phyloP scores from a whole-genome alignment of 2,888 invertebrate species.

The Ennomos fuscantarius region DNA sequence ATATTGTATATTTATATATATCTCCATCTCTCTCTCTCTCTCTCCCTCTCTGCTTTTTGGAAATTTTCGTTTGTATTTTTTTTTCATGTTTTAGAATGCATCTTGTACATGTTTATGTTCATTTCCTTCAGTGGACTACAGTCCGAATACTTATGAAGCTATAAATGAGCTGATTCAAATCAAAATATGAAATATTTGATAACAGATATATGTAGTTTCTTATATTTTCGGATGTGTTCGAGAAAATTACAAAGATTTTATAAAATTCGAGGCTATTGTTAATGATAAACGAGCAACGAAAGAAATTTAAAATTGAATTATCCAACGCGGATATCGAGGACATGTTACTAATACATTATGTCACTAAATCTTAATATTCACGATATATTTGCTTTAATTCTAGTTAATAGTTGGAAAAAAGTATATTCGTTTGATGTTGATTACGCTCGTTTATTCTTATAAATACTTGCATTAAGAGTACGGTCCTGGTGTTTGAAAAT shows the following conservation, averaged over 20 bases:
- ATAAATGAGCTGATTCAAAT: conserved; percentile 4
- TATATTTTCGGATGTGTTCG: conserved; percentile 1
- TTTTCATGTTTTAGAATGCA: not conserved
- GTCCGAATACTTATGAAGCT: not conserved
- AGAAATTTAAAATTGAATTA: conserved; percentile 72
- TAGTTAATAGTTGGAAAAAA: conserved; percentile 71
- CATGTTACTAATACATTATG: conserved; percentile 39
- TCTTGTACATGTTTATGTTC: not conserved
- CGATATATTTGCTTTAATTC: conserved; percentile 73
- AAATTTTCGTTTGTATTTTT: not conserved
- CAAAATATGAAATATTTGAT: conserved; percentile 4
- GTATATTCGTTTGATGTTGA: conserved; percentile 74
- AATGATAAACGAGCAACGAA: conserved; percentile 74
- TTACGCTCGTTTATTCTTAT: conserved; percentile 67
- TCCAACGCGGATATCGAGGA: conserved; percentile 69
- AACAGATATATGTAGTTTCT: conserved; percentile 7
- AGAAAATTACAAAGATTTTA: not conserved
- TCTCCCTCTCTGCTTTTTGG: no score
- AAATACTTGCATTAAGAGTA: not conserved
- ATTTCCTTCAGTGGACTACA: not conserved
- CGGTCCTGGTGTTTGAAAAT: no score
- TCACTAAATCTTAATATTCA: conserved; percentile 68
- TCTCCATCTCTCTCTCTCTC: no score
- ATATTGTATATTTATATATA: no score
- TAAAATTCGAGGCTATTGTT: conserved; percentile 60